Percentiles rank a stretch among this genome's conserved stretches.
Evolutionary conservation across 2,797 vertebrate genomes (phyloP).

Genomic region (Sphenopsis melanotis): DNA sequence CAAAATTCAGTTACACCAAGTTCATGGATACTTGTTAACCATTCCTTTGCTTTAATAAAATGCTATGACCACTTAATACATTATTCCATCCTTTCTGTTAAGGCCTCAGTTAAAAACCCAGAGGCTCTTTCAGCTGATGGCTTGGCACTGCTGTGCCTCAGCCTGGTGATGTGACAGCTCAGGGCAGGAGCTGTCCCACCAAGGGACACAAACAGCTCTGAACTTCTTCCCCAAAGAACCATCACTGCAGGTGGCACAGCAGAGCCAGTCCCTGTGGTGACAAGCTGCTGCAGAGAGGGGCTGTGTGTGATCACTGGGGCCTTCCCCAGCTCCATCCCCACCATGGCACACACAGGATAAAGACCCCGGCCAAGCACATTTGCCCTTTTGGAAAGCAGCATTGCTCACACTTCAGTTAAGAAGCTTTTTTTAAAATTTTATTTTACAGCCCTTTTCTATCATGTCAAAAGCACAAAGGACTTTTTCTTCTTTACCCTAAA

Average conservation of each 20-base stretch:
- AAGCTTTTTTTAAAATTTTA: neutral
- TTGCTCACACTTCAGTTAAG: neutral
- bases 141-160: neutral
- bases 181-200: neutral
- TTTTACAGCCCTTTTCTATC: neutral
- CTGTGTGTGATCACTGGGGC: no score
- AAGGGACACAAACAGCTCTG: fast-evolving
- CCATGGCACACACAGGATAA: fast-evolving
- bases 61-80: neutral
- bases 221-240: neutral
- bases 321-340: neutral
- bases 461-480: slow-evolving; percentile 11
- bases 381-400: neutral
- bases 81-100: neutral
- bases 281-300: neutral
- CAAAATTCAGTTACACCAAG: neutral
- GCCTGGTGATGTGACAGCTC: fast-evolving
- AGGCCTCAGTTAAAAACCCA: neutral
- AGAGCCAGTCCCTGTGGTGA: neutral
- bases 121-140: neutral
- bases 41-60: neutral
- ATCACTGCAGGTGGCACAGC: neutral
- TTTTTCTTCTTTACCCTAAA: slow-evolving; percentile 37
- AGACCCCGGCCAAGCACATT: fast-evolving
- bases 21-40: neutral